Evolutionary conservation across 2,888 invertebrate species (phyloP).

Genomic region (Sphaeridia pumilis): DNA sequence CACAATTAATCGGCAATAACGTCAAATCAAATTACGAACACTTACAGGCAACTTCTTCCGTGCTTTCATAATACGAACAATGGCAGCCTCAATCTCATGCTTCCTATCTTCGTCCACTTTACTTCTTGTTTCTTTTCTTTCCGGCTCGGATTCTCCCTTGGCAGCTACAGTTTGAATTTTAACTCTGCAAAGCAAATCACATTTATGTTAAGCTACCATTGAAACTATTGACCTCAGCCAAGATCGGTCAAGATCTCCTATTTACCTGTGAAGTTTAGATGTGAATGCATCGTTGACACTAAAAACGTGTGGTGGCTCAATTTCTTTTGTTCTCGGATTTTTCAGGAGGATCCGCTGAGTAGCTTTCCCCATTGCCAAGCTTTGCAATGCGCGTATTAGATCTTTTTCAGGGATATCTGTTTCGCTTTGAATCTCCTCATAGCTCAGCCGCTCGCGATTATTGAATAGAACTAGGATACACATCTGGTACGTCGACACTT

Average conservation of each 20-base stretch:
- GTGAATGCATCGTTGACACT: conserved; percentile 96
- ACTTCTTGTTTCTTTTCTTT: conserved; percentile 90
- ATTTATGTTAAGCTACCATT: not conserved
- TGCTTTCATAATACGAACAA: conserved; percentile 98
- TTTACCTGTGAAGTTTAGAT: conserved; percentile 82
- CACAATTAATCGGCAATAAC: no score
- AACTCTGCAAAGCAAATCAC: conserved; percentile 53
- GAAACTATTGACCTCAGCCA: not conserved
- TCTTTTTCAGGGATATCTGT: conserved; percentile 98
- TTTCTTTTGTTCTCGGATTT: conserved; percentile 92
- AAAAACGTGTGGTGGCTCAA: conserved; percentile 83
- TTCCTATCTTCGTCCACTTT: conserved; percentile 98
- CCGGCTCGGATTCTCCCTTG: conserved; percentile 97
- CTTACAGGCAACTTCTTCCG: conserved; percentile 80
- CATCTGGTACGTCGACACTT: conserved; percentile 89
- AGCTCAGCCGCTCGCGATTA: conserved; percentile 78
- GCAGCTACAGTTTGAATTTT: conserved; percentile 91
- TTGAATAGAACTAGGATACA: conserved; percentile 90
- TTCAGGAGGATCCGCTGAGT: conserved; percentile 89
- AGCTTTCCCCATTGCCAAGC: conserved; percentile 94
- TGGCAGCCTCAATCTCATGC: conserved; percentile 98
- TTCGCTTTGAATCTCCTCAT: conserved; percentile 88
- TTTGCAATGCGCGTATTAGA: conserved; percentile 88
- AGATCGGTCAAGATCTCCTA: not conserved
- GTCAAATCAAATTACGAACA: no score